Evolutionary conservation across 2,888 invertebrate species (phyloP).

Genomic region (Mesochorus sp.): DNA sequence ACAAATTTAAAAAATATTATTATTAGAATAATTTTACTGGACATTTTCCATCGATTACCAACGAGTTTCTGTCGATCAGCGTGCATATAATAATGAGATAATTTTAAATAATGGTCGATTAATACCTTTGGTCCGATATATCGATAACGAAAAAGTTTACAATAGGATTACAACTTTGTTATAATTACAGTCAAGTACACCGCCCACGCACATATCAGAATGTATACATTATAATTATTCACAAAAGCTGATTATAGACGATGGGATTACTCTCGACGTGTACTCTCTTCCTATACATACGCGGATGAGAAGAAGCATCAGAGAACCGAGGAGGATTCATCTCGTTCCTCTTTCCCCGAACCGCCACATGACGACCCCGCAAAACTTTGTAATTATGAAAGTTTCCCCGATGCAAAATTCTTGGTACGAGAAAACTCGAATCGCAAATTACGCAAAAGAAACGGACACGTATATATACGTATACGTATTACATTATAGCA

Average conservation of each 20-base stretch:
- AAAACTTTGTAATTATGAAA: conserved; percentile 76
- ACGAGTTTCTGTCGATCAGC: too few species aligned
- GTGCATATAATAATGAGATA: conserved; percentile 47
- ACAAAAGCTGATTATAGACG: conserved; percentile 17
- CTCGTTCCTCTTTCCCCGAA: background rate
- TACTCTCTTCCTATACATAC: conserved; percentile 13
- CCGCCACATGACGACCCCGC: too few species aligned
- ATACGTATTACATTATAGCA: too few species aligned
- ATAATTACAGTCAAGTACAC: background rate
- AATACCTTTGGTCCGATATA: background rate
- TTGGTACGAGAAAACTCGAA: conserved; percentile 65
- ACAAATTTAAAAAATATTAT: too few species aligned
- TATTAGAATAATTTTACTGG: too few species aligned
- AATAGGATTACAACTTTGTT: conserved; percentile 17
- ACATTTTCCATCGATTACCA: too few species aligned
- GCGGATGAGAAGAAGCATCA: conserved; percentile 32
- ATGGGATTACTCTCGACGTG: background rate
- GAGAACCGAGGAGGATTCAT: conserved; percentile 33
- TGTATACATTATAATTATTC: conserved; percentile 35
- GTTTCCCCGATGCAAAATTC: conserved; percentile 66
- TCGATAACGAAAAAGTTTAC: background rate
- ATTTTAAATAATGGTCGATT: background rate
- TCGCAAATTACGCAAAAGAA: conserved; percentile 61
- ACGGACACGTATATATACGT: background rate
- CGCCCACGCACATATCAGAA: too few species aligned